Conservation (phyloP, 1,140 invertebrate genomes). For the Zaprionus capensis region DNA sequence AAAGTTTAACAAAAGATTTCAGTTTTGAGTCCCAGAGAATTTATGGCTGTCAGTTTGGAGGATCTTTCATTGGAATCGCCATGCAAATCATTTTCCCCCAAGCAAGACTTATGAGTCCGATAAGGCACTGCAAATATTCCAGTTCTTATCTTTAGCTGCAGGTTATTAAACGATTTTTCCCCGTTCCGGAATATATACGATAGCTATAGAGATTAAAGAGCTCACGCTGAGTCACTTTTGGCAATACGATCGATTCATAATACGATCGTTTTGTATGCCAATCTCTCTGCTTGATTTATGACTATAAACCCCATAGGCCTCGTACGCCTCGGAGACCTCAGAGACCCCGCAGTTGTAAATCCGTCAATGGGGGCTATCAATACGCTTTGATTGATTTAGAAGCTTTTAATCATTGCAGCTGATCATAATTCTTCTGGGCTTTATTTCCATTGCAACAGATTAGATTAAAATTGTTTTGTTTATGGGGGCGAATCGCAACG, state of each 20-base stretch:
- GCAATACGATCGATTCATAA: conserved; percentile 2
- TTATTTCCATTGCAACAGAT: conserved; percentile 42
- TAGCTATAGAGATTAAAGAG: conserved; percentile 35
- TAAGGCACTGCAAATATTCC: conserved; percentile 18
- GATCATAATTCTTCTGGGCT: conserved; percentile 51
- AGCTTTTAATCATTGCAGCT: conserved; percentile 57
- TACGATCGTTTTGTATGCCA: conserved; percentile 19
- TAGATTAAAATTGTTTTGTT: conserved; percentile 65
- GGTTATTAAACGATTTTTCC: conserved; percentile 62
- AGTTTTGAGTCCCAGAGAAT: conserved; percentile 40
- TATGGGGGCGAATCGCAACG: conserved; percentile 37
- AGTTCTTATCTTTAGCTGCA: conserved; percentile 14
- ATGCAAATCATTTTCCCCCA: conserved; percentile 40
- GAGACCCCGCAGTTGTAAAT: conserved; percentile 51
- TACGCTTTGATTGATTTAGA: conserved; percentile 67
- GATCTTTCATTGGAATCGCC: conserved; percentile 42
- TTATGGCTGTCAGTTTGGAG: conserved; percentile 47
- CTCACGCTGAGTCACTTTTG: conserved; percentile 30
- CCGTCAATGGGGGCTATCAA: conserved; percentile 67
- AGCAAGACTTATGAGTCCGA: conserved; percentile 31
- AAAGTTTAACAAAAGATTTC: conserved; percentile 60
- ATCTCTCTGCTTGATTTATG: conserved; percentile 28
- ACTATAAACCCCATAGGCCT: conserved; percentile 28
- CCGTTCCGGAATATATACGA: conserved; percentile 24
- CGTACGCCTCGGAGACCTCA: conserved; percentile 17